Conservation (phyloP, 1,140 invertebrate genomes). For the Tenebrio molitor region DNA sequence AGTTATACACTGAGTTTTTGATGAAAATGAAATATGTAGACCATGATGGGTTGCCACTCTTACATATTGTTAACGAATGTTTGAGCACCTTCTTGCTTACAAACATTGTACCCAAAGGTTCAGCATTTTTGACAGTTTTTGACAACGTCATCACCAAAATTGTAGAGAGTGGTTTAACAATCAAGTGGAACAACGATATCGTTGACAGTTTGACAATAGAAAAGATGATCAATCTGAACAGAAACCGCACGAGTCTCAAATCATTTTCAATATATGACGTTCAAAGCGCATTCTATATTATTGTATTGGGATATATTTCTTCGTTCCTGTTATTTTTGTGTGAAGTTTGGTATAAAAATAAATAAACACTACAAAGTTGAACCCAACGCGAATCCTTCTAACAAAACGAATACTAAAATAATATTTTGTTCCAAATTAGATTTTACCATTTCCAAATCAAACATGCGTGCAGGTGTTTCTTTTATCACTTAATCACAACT, state of each 20-base stretch:
- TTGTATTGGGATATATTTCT: background rate
- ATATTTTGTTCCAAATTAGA: too few species aligned
- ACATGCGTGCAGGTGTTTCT: too few species aligned
- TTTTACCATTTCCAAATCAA: too few species aligned
- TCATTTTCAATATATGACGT: conserved; percentile 11
- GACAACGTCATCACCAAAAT: conserved; percentile 38
- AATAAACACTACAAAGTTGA: too few species aligned
- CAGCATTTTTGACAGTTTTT: conserved; percentile 43
- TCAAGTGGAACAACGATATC: conserved; percentile 62
- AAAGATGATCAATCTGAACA: background rate
- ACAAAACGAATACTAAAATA: too few species aligned
- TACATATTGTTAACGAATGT: conserved; percentile 67
- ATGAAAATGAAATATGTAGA: conserved; percentile 33
- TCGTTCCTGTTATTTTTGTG: background rate
- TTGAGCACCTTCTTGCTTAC: conserved; percentile 62
- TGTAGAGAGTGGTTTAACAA: conserved; percentile 41
- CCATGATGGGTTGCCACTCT: conserved; percentile 36
- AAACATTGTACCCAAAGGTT: conserved; percentile 48
- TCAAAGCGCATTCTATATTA: conserved; percentile 32
- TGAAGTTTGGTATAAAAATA: background rate
- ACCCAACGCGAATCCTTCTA: too few species aligned
- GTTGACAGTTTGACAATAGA: conserved; percentile 45
- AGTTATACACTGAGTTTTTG: background rate
- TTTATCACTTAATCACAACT: too few species aligned
- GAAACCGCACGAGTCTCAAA: background rate